Conservation (phyloP, 2,113 vertebrate genomes). For the Takifugu flavidus region DNA sequence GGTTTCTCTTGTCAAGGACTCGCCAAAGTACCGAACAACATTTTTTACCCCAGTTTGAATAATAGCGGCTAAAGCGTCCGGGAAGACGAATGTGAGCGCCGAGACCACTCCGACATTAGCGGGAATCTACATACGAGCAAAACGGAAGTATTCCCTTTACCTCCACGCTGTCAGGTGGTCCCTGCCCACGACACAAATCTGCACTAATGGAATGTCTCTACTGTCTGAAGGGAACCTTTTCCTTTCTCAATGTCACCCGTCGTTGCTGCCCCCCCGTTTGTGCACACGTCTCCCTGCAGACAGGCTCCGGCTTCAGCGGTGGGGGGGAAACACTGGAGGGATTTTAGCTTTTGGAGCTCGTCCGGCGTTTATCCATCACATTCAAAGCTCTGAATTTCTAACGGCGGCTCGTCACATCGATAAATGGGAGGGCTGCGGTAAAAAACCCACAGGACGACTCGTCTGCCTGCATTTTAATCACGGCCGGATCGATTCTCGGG, state of each 20-base stretch:
- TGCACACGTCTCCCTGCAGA: conserved; percentile 17
- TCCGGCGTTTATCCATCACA: conserved; percentile 48
- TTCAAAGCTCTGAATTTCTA: conserved; percentile 42
- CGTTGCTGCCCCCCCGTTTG: conserved; percentile 32
- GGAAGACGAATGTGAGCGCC: conserved; percentile 34
- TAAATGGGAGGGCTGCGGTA: conserved; percentile 37
- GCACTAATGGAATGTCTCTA: too few relatives aligned
- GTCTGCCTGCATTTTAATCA: conserved; percentile 41
- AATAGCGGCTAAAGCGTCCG: conserved; percentile 31
- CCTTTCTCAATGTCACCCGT: conserved; percentile 45
- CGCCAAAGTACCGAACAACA: conserved; percentile 30
- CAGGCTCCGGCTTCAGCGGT: conserved; percentile 24
- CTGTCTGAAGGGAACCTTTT: too few relatives aligned
- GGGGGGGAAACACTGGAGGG: conserved; percentile 21
- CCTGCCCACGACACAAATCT: not conserved
- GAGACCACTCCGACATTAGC: conserved; percentile 36
- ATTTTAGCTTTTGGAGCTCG: conserved; percentile 20
- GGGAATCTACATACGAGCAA: conserved; percentile 48
- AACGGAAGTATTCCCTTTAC: conserved; percentile 26
- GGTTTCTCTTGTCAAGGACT: conserved; percentile 11
- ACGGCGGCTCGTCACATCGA: conserved; percentile 48
- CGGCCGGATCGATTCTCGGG: conserved; percentile 27
- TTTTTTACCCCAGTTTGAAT: conserved; percentile 35
- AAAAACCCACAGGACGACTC: conserved; percentile 30
- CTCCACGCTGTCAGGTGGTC: conserved; percentile 2